Percentiles rank a stretch among this genome's conserved stretches.
These are phyloP conservation scores for Xenopus borealis DNA, from an alignment of 2,113 vertebrate species.

Conservation along the genomic window DNA sequence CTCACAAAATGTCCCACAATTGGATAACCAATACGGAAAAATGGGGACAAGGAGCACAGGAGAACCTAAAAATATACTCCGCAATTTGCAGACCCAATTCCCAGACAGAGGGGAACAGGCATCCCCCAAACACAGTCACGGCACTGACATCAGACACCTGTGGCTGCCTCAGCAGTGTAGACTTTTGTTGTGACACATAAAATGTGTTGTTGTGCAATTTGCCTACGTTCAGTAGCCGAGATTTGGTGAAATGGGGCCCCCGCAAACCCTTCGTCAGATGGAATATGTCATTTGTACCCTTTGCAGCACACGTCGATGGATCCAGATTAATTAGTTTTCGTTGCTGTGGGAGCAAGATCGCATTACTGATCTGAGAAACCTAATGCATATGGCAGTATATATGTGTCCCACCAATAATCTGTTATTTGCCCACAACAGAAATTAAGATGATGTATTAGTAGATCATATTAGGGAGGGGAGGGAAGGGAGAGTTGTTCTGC, in stretches of 20 bases:
- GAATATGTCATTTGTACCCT: slow-evolving; percentile 1
- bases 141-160: slow-evolving; percentile 26
- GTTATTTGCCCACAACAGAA: slow-evolving; percentile 17
- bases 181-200: slow-evolving; percentile 31
- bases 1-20: no score
- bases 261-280: slow-evolving; percentile 5
- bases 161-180: not conserved
- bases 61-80: slow-evolving; percentile 11
- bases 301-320: not conserved
- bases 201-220: not conserved
- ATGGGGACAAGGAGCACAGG: not conserved
- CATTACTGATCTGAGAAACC: slow-evolving; percentile 13
- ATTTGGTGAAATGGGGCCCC: not conserved
- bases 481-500: not conserved
- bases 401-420: slow-evolving; percentile 3
- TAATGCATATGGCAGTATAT: not conserved
- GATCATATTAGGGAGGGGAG: not conserved
- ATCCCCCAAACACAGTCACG: not conserved
- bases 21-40: not conserved
- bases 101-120: not conserved
- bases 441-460: not conserved
- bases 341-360: no score
- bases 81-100: no score
- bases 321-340: slow-evolving; percentile 16
- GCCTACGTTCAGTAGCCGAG: not conserved